Evolutionary conservation across 2,113 vertebrate species (phyloP), one percentile per base, ranked within the genome.

Genomic region (Pleuronectes platessa): DNA sequence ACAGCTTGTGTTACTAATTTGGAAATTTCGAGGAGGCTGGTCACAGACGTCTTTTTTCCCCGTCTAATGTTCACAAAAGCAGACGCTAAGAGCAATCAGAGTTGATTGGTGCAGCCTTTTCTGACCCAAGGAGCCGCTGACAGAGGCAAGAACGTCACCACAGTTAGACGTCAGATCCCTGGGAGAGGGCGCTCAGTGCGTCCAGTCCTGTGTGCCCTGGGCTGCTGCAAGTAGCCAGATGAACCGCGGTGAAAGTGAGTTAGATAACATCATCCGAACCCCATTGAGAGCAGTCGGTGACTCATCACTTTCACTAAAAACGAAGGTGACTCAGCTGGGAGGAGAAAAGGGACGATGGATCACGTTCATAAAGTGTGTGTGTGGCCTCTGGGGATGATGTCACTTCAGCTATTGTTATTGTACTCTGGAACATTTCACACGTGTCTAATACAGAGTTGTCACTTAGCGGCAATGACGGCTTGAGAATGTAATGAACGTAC

Each of bases 251-350:
- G 53, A 76, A 83, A 65, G 78, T 64, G 79, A 66, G 64, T 63
- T 80, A 59, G 73, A 58, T 83, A 61, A 83, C 27, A 63, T 81
- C 55, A 78, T 51, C 56, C 26, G 59, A 81, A 40, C 55, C 24
- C 55, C 18, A n/a, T 10, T 54, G 51, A 54, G 51, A n/a, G 20
- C 18, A 54, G 51, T n/a, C 20, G 4, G 68, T 79, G 78, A 86
- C 65, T 86, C 81, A 84, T 69, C 72, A 35, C 69, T 76, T 62
- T 62, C 53, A 51, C 68, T 12, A 4, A 51, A 5, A 81, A 72
- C 55, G 61, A 54, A 71, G 66, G 51, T 55, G 79, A 72, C 69
- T 61, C 53, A 61, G 35, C 20, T 72, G 40, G 61, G 60, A 72
- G 71, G 66, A 63, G 74, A 63, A 65, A 71, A 54, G 58, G 37